Percentiles rank a stretch among this genome's conserved stretches.
phyloP scores from a whole-genome alignment of 2,888 invertebrate species.

The Myathropa florea region DNA sequence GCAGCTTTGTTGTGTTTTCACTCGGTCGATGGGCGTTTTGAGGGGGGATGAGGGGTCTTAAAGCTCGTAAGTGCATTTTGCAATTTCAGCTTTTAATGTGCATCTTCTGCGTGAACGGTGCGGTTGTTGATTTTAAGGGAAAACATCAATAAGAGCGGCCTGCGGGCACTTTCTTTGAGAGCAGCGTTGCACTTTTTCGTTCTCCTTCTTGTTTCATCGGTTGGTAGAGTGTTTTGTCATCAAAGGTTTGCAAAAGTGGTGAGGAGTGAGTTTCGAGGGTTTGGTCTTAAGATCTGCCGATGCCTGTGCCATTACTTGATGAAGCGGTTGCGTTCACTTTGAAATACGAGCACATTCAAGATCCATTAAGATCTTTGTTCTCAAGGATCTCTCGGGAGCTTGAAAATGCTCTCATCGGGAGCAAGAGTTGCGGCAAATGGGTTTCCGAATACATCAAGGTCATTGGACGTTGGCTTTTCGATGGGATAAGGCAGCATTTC shows the following conservation, averaged over 20 bases:
- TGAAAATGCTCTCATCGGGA: neutral
- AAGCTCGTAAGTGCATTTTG: conserved; percentile 55
- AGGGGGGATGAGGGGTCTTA: neutral
- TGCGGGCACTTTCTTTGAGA: conserved; percentile 49
- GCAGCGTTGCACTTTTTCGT: conserved; percentile 18
- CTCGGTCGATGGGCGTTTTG: neutral
- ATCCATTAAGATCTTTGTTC: neutral
- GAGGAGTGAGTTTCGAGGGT: conserved; percentile 14
- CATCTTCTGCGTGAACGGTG: conserved; percentile 30
- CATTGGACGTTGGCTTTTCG: neutral
- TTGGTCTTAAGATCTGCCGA: conserved; percentile 7
- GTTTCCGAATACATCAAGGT: neutral
- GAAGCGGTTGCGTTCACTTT: neutral
- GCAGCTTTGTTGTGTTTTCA: neutral
- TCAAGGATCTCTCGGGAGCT: neutral
- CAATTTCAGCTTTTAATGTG: conserved; percentile 64
- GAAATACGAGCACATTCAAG: neutral
- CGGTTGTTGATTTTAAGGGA: conserved; percentile 35
- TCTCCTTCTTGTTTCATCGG: neutral
- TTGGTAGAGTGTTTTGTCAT: conserved; percentile 23
- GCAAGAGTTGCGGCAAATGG: neutral
- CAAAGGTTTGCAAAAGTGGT: conserved; percentile 18
- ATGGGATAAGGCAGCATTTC: neutral
- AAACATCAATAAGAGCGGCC: conserved; percentile 39
- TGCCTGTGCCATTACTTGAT: neutral